Evolutionary conservation across 2,888 invertebrate species (phyloP), one percentile per base, ranked within the genome.

Genomic region (Drosophila meridionalis): DNA sequence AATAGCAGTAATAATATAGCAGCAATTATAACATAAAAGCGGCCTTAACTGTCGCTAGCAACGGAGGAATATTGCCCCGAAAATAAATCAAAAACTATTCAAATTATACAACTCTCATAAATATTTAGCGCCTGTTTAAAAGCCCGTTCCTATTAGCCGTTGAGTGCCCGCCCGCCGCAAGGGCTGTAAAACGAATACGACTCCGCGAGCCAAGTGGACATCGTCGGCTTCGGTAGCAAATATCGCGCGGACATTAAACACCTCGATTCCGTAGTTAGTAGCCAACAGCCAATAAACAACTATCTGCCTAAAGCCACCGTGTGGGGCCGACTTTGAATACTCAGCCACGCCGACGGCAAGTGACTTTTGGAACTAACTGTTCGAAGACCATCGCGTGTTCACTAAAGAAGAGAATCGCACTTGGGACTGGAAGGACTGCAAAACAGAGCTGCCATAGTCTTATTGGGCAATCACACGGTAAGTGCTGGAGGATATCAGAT

Each of bases 21-120:
- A 74, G 43, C 59, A 74, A 69, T 72, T 60, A 70, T 47, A 74
- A 64, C 76, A 73, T 78, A 71, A 78, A 77, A 71, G 40, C 61
- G 52, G 62, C 62, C 55, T 61, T 69, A 73, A 77, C 65, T 58
- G 43, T 26, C 30, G 69, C 50, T 71, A 53, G 42, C 53, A 48
- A 71, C 56, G 12, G 65, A 52, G 12, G 65, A 52, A 60, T 36
- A 59, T 26, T 68, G 53, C 34, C 67, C 62, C 62, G 59, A 55
- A 75, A 69, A 55, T 45, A 65, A 73, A 74, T 42, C 67, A 53
- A 61, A 53, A 56, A 57, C 76, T 75, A 69, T 64, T 75, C 50
- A 52, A 52, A 52, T 52, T 69, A 73, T 67, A 65, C 67, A 70
- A 69, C 66, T 73, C 73, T 68, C 74, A 82, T 80, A 80, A 83